Base-by-base conservation (phyloP, 64 coral and sea anemone genomes). In the Dendronephthya gigantea region DNA sequence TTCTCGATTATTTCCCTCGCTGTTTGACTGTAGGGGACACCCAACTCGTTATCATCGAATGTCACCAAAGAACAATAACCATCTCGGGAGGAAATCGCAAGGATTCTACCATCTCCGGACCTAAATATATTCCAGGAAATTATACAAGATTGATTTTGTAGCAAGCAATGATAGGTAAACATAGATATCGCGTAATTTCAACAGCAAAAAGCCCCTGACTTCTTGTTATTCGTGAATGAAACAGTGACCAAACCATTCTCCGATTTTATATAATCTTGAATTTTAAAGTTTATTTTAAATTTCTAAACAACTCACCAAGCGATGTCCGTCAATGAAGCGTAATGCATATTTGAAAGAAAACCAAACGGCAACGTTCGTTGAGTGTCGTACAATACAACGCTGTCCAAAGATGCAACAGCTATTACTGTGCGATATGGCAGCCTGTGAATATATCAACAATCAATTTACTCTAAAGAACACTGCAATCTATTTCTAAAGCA, bases 341-440 rank as follows among this genome's bases (percentile, higher is more conserved):
- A 98, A 56, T 98, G 95, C 74, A 98, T 98, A 50, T 90, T 98
- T 11, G 87, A 88, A 49, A 98, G 49, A 52, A 84, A 98, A 19
- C 81, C 92, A 93, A 98, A 93, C 9, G 95, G 95, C 16, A 39
- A 34, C 39, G 38, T 81, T 29, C 93, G 95, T 74, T 98, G 95
- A 48, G 95, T 93, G 84, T 98, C 95, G 12, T 98, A 98, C 8
- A 98, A 50, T 0, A 93, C 82, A 36, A 98, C 84, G 9, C 92
- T 89, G 68, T 98, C 91, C n/a, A 98, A 43, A 4, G 95, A 91
- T 35, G 95, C 95, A 31, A 98, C 90, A 39, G 92, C 92, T 82
- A 98, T 91, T 36, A 98, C 92, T 92, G 93, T 98, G 4, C 95
- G 88, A 56, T 98, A 98, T 0, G 95, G 95, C 22, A 98, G 90